phyloP scores from a whole-genome alignment of 2,888 invertebrate species.

The Molanna angustata region DNA sequence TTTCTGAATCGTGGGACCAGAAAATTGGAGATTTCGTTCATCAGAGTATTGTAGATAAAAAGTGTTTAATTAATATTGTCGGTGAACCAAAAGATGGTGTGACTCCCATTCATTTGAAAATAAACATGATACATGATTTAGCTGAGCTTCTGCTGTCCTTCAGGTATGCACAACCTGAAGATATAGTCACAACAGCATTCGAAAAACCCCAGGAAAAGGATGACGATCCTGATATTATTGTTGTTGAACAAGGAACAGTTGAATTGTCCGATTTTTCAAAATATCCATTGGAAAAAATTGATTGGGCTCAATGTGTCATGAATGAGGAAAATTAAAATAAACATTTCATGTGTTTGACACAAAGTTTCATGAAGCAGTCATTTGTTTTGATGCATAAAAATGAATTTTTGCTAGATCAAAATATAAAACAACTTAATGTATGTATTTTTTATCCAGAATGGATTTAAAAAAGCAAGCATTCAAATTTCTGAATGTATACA shows the following conservation, averaged over 20 bases:
- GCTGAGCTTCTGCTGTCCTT: conserved; percentile 47
- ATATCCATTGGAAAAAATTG: no score
- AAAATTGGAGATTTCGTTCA: conserved; percentile 63
- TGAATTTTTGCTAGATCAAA: no score
- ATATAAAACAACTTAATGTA: no score
- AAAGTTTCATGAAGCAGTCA: no score
- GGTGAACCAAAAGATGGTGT: conserved; percentile 42
- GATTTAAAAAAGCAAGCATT: no score
- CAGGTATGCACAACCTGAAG: conserved; percentile 24
- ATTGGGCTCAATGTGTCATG: no score
- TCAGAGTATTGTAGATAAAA: conserved; percentile 54
- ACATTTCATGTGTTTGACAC: no score
- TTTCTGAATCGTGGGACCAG: conserved; percentile 48
- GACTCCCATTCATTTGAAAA: conserved; percentile 44
- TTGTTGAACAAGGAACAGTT: conserved; percentile 36
- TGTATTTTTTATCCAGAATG: no score
- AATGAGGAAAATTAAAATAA: no score
- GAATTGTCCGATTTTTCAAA: no score
- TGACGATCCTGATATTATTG: conserved; percentile 43
- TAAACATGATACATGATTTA: conserved; percentile 43
- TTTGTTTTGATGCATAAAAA: no score
- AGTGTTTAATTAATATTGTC: conserved; percentile 50
- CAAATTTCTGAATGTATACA: no score
- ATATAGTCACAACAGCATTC: conserved; percentile 13
- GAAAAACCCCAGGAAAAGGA: conserved; percentile 28